Evolutionary conservation across 1,140 invertebrate genomes (phyloP), one percentile per base, ranked within the genome.

Genomic region (Heliconius congener): DNA sequence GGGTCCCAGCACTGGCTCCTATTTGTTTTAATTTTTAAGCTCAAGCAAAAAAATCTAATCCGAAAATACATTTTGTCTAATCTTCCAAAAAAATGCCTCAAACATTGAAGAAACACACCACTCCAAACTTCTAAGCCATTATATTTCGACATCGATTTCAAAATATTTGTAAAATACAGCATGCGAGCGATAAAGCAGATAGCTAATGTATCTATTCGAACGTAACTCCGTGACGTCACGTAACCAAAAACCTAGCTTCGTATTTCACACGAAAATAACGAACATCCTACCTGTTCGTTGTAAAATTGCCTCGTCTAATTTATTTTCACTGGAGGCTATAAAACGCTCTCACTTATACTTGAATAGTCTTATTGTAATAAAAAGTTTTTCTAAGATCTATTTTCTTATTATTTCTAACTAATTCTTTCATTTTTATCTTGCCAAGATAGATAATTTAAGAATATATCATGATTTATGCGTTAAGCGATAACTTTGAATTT

Each of bases 161-260:
- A 57, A 9, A 57, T 13, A 42, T n/a, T n/a, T 34, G 57, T 71
- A 66, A 34, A 74, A 34, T 73, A 23, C 30, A 70, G 3, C 34
- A 57, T 79, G 66, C 55, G 74, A 70, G 46, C 57, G 57, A 80
- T 80, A 76, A 75, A 79, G 55, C 60, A 70, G 73, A 72, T 75
- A 75, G 78, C 78, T 73, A 80, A 79, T 80, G 66, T 76, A 76
- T 76, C 66, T 52, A 73, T 80, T 76, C n/a, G 55, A 74, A 80
- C 78, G 74, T 80, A 73, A 76, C 75, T 30, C 39, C 74, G 78
- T 72, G 78, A 75, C 78, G 66, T 76, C 78, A 76, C 74, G 66
- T 46, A 79, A 79, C 50, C 77, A 18, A 73, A 73, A 74, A 60
- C 77, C 74, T 19, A 75, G 16, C 74, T 74, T 39, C 55, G 57